Evolutionary conservation across 2,888 invertebrate species (phyloP).

Genomic region (Campopleginae sp.): DNA sequence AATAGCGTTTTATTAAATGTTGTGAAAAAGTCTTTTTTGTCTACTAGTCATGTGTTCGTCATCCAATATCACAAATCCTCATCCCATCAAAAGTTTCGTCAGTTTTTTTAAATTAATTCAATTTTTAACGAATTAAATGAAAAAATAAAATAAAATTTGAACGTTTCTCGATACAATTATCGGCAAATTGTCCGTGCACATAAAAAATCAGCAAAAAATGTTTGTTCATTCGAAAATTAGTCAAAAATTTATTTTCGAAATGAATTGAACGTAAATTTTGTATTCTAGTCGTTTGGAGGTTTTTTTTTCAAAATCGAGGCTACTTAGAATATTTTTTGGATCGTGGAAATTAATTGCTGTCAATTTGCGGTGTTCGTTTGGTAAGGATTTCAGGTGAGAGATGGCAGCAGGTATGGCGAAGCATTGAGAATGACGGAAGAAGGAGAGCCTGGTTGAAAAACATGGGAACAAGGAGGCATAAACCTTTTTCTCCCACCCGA

Average conservation of each 20-base stretch:
- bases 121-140: background rate
- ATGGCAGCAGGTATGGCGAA: slow-evolving; percentile 51
- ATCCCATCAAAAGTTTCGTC: background rate
- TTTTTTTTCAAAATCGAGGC: background rate
- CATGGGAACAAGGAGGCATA: slow-evolving; percentile 13
- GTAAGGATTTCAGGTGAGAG: slow-evolving; percentile 26
- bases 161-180: background rate
- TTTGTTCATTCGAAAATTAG: background rate
- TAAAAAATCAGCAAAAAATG: too few relatives aligned
- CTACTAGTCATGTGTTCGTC: slow-evolving; percentile 50
- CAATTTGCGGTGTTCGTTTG: background rate
- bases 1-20: slow-evolving; percentile 84
- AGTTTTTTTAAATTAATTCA: background rate
- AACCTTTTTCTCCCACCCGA: background rate
- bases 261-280: background rate
- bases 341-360: background rate
- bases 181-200: too few relatives aligned
- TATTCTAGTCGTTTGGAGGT: background rate
- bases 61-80: slow-evolving; percentile 31
- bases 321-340: too few relatives aligned
- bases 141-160: background rate
- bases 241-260: background rate
- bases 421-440: background rate
- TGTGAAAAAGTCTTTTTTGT: slow-evolving; percentile 76
- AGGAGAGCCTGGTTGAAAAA: slow-evolving; percentile 27